A percentile compares a stretch with the other conserved stretches of the same genome.
These are phyloP conservation scores for Drosophila acutilabella DNA, from an alignment of 2,888 invertebrate species.

Conservation along the genomic window DNA sequence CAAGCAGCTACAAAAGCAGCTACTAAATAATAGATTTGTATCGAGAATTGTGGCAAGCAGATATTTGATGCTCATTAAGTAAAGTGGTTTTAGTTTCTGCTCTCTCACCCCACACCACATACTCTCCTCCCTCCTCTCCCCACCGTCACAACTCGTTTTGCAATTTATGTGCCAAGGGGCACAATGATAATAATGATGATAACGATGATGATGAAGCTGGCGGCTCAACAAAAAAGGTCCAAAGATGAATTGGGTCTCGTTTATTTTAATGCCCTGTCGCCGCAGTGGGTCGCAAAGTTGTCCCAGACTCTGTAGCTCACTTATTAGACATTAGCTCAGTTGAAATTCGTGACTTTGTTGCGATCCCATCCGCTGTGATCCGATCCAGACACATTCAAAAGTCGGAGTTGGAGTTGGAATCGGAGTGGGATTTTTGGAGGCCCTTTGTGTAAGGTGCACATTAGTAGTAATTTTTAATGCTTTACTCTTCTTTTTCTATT, in stretches of 20 bases:
- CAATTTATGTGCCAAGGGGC: slow-evolving; percentile 60
- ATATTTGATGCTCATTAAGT: slow-evolving; percentile 84
- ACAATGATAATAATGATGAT: slow-evolving; percentile 10
- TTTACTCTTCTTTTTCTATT: slow-evolving; percentile 55
- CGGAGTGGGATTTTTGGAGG: slow-evolving; percentile 12
- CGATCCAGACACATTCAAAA: slow-evolving; percentile 5
- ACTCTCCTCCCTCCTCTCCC: neutral
- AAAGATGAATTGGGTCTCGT: slow-evolving; percentile 83
- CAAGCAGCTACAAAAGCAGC: slow-evolving; percentile 56
- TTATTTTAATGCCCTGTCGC: slow-evolving; percentile 83
- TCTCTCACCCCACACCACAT: slow-evolving; percentile 8
- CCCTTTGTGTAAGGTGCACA: slow-evolving; percentile 82
- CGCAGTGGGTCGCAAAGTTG: slow-evolving; percentile 80
- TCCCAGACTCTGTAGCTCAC: slow-evolving; percentile 41
- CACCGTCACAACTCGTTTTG: slow-evolving; percentile 38
- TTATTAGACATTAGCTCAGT: slow-evolving; percentile 73
- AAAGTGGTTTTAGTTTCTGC: slow-evolving; percentile 81
- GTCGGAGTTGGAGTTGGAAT: neutral
- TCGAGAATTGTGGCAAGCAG: slow-evolving; percentile 76
- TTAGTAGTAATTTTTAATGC: slow-evolving; percentile 84
- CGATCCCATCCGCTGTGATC: slow-evolving; percentile 6
- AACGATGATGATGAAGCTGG: slow-evolving; percentile 17
- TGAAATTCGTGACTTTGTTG: slow-evolving; percentile 69
- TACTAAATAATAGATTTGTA: slow-evolving; percentile 82
- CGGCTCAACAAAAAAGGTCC: slow-evolving; percentile 68